phyloP scores from a whole-genome alignment of 2,888 invertebrate species.

The Steromphala cineraria region DNA sequence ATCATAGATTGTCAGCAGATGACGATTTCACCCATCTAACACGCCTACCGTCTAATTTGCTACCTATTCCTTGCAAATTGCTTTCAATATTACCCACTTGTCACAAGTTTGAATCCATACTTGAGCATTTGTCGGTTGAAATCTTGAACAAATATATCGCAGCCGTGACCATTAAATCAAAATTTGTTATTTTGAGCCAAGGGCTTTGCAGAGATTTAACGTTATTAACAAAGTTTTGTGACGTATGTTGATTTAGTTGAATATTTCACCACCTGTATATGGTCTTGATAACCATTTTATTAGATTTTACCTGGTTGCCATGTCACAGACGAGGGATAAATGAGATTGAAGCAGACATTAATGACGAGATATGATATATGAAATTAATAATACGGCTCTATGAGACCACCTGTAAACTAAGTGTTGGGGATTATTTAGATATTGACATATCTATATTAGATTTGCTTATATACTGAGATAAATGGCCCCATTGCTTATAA shows the following conservation, averaged over 20 bases:
- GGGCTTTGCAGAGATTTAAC: not conserved
- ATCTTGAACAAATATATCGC: not conserved
- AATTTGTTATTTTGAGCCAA: not conserved
- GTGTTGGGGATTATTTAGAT: not conserved
- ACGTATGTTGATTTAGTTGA: constrained; percentile 5
- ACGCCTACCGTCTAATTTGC: no score
- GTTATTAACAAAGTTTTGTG: not conserved
- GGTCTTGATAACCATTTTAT: not conserved
- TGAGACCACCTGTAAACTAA: not conserved
- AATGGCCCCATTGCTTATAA: no score
- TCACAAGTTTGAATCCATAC: not conserved
- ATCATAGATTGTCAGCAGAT: no score
- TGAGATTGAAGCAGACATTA: not conserved
- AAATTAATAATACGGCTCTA: constrained; percentile 1
- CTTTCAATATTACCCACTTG: no score
- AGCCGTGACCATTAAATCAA: not conserved
- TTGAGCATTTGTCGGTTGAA: not conserved
- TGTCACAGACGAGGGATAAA: not conserved
- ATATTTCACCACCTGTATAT: constrained; percentile 1
- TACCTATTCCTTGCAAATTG: no score
- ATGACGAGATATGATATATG: not conserved
- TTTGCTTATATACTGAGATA: not conserved
- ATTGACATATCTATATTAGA: not conserved
- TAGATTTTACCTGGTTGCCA: not conserved
- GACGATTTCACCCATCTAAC: no score